Base-by-base conservation (phyloP, 2,888 invertebrate genomes). In the Rhamnusium bicolor region DNA sequence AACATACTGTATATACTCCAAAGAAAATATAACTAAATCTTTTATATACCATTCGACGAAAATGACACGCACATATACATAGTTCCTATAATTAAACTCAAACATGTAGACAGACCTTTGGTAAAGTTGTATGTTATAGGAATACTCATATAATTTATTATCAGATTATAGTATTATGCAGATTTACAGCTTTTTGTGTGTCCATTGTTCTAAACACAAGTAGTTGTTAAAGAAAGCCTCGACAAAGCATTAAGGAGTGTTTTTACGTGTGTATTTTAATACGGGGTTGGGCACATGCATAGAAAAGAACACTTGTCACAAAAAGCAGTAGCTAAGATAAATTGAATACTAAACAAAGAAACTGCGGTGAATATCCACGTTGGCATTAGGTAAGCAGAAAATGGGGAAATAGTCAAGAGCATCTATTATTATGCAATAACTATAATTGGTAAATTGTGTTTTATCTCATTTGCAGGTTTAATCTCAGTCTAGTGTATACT, bases 201-300 rank as follows among this genome's bases (percentile, higher is more conserved):
- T 24, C 61, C 24, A 61, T 61, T 61, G 61, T 61, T 46, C 40
- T n/a, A 19, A 60, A 61, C 21, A 61, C 61, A 46, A 61, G 61
- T 61, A 61, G 61, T 47, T 32, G 40, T 61, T 61, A 61, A n/a
- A 19, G 19, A 61, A n/a, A 19, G 19, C 8, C 19, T 16, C 51
- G 51, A 61, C 19, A 46, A 10, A 61, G 40, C 46, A 21, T 47
- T 47, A 61, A 21, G 46, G 46, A 46, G 46, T 19, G 61, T 19
- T 47, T 40, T 61, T 46, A 61, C 61, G 18, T 61, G 46, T 40
- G 16, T 58, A 29, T 27, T 61, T 21, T 61, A 61, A 61, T 46
- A 40, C 19, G 32, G 46, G 61, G 61, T 19, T n/a, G 21, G 46
- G 61, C 61, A 7, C 7, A 10, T 32, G 60, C 40, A 40, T 18